Evolutionary conservation across 2,888 invertebrate species (phyloP), one percentile per base, ranked within the genome.

Genomic region (Andrena camellia): DNA sequence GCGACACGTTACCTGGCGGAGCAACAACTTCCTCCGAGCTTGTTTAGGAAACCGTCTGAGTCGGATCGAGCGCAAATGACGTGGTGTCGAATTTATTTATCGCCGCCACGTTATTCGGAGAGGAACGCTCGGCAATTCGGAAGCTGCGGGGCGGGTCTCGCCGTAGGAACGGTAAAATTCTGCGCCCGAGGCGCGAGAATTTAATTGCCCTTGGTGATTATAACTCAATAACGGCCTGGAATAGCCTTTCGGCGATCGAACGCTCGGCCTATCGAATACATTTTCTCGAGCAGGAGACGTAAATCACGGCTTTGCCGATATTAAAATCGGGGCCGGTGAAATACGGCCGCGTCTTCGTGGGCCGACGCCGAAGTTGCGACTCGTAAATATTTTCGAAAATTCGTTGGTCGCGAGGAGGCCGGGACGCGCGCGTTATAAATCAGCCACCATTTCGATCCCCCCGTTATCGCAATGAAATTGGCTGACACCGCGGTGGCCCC

Each of bases 21-120:
- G 83, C 70, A 71, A 78, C 81, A 81, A 78, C 71, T 71, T 73
- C 54, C 48, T 42, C 50, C 50, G 29, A 42, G 62, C 64, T 75
- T 70, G 63, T 80, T 75, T 29, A 54, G 54, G 33, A 81, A 67
- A 77, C 69, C 50, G 42, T 42, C 42, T 4, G 42, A 42, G 17
- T 17, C 17, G 42, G 13, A 42, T 20, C 48, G 7, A 71, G 66
- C 59, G 76, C 76, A 60, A 23, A 20, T 57, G 3, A 57, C 74
- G 52, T 23, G 33, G 5, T 0, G 29, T 20, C 54, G 57, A 35
- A 70, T 48, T 57, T 31, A 29, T 8, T 5, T 8, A 17, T 26
- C 1, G 17, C 17, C 4, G 26, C 50, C 57, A 42, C 63, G 6
- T 20, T 20, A 52, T n/a, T 52, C 2, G 20, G 20, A 52, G 52